Conservation (phyloP, 2,888 invertebrate genomes). For the Reticulitermes lucifugus region DNA sequence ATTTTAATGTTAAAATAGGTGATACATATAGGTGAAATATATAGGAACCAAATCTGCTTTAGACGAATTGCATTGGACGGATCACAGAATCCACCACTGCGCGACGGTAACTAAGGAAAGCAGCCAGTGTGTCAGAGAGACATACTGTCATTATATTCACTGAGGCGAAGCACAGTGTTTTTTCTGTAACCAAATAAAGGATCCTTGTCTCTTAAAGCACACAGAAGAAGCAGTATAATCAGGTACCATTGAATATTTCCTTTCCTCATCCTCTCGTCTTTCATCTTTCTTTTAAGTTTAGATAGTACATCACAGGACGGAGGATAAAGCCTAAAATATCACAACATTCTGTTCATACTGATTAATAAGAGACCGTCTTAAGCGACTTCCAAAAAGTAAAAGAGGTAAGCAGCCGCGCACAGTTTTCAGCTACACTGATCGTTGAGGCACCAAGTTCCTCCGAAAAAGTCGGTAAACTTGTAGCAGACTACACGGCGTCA, state of each 20-base stretch:
- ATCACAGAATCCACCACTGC: neutral
- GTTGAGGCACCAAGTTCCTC: too few relatives aligned
- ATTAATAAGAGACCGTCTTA: neutral
- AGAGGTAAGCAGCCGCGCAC: too few relatives aligned
- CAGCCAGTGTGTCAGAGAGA: neutral
- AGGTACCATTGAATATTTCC: conserved; percentile 23
- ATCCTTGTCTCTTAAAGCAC: conserved; percentile 2
- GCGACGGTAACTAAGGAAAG: neutral
- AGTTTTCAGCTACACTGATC: too few relatives aligned
- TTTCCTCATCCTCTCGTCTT: neutral
- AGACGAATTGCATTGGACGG: neutral
- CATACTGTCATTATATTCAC: neutral
- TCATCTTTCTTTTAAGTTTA: neutral
- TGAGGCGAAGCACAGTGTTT: neutral
- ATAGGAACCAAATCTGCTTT: too few relatives aligned
- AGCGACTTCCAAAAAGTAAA: neutral
- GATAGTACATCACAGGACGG: neutral
- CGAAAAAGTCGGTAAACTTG: too few relatives aligned
- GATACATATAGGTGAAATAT: too few relatives aligned
- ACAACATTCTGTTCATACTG: neutral
- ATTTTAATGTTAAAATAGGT: too few relatives aligned
- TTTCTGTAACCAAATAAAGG: conserved; percentile 31
- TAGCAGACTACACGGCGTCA: too few relatives aligned
- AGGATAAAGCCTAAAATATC: neutral
- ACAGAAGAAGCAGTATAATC: conserved; percentile 17